These are phyloP conservation scores for Malacoraja senta DNA, from an alignment of 2,797 vertebrate species.

Conservation along the genomic window DNA sequence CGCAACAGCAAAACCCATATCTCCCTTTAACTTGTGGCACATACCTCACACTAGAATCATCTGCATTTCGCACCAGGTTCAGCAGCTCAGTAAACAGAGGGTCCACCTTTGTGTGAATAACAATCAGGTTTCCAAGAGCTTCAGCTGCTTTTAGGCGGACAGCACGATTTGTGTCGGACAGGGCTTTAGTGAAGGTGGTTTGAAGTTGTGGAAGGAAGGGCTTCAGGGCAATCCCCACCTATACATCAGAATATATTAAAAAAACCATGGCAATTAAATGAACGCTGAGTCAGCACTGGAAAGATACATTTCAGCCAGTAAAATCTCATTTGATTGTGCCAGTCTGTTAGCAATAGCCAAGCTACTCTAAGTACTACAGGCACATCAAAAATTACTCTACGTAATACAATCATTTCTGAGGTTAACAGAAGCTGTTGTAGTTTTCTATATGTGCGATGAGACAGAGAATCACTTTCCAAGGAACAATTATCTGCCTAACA, in stretches of 20 bases:
- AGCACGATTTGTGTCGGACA: slow-evolving; percentile 84
- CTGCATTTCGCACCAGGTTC: slow-evolving; percentile 78
- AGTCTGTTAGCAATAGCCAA: neutral
- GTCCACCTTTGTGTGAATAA: slow-evolving; percentile 92
- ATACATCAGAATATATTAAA: neutral
- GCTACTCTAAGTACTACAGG: neutral
- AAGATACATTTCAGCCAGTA: neutral
- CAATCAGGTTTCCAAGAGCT: slow-evolving; percentile 85
- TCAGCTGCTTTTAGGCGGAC: slow-evolving; percentile 88
- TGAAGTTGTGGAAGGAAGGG: slow-evolving; percentile 95
- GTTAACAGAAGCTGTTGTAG: neutral
- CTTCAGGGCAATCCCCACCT: slow-evolving; percentile 95
- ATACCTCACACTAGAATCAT: slow-evolving; percentile 89
- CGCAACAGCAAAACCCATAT: neutral
- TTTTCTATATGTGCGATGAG: neutral
- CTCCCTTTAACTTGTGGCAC: slow-evolving; percentile 3
- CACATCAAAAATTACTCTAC: neutral
- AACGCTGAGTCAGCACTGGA: neutral
- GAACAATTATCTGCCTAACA: neutral
- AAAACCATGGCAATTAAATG: neutral
- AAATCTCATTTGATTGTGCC: neutral
- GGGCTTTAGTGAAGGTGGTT: slow-evolving; percentile 94
- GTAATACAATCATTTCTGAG: neutral
- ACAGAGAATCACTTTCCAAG: neutral
- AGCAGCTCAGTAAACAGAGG: slow-evolving; percentile 89